Percentiles rank a stretch among this genome's conserved stretches.
Evolutionary conservation across 2,888 invertebrate species (phyloP).

Genomic region (Trissonchulus sp.): DNA sequence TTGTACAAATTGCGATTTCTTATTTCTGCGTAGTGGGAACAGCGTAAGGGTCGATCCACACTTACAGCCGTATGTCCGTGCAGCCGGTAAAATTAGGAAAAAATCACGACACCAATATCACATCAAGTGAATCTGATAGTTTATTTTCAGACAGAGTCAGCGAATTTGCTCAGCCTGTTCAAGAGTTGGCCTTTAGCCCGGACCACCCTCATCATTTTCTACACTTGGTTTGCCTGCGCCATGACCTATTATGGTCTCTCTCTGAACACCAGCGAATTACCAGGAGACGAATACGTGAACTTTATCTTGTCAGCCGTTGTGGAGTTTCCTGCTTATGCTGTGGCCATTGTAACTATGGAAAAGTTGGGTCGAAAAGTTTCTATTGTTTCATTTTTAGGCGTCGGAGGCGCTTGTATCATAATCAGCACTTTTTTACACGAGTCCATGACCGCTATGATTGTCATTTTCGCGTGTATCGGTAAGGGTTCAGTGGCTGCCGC

Average conservation of each 20-base stretch:
- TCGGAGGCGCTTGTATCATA: constrained; percentile 25
- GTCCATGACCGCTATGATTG: not conserved
- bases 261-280: constrained; percentile 30
- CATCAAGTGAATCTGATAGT: no score
- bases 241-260: constrained; percentile 32
- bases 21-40: no score
- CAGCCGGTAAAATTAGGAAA: no score
- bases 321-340: constrained; percentile 28
- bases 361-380: constrained; percentile 18
- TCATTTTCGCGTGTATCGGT: constrained; percentile 26
- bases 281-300: constrained; percentile 30
- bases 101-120: no score
- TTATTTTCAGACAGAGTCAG: no score
- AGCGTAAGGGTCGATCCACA: no score
- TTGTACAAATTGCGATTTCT: no score
- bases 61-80: no score
- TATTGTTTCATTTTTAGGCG: constrained; percentile 12
- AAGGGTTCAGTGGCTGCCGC: constrained; percentile 25
- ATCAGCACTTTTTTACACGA: constrained; percentile 10
- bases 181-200: no score
- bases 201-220: constrained; percentile 27
- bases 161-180: no score
- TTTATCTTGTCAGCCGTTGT: constrained; percentile 20
- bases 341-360: constrained; percentile 26
- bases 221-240: constrained; percentile 29